These are phyloP conservation scores for Tipula helvola DNA, from an alignment of 2,888 invertebrate genomes.

Conservation along the genomic window DNA sequence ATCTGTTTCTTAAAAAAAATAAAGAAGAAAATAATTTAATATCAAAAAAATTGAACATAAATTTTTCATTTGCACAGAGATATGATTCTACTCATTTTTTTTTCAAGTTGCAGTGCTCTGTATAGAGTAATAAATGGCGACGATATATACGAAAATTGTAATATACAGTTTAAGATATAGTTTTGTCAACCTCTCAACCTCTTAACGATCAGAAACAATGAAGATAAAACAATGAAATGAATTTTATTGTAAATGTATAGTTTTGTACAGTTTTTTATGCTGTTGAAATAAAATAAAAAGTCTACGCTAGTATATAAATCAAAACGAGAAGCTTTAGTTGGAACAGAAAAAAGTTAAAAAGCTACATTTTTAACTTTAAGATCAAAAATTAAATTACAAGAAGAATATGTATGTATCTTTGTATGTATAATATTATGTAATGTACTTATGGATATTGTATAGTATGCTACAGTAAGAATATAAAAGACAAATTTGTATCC, in stretches of 20 bases:
- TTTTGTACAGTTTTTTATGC: not conserved
- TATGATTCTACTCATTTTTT: not conserved
- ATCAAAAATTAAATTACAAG: not conserved
- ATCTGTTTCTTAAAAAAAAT: not conserved
- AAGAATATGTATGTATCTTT: not conserved
- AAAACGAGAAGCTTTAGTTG: not conserved
- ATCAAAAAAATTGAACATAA: not conserved
- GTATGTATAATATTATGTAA: not conserved
- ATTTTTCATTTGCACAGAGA: not conserved
- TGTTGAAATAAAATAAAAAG: not conserved
- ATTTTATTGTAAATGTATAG: not conserved
- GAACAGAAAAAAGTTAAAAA: not conserved
- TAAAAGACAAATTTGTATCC: not conserved
- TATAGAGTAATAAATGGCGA: not conserved
- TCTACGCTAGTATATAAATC: not conserved
- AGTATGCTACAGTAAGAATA: not conserved
- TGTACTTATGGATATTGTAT: not conserved
- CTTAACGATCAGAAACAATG: constrained; percentile 4
- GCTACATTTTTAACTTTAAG: not conserved
- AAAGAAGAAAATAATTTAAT: not conserved
- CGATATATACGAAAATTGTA: not conserved
- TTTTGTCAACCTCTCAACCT: not conserved
- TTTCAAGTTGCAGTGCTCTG: not conserved
- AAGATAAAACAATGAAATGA: not conserved
- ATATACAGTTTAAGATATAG: not conserved